phyloP scores from a whole-genome alignment of 1,140 invertebrate species.

The Polypedilum pembai region DNA sequence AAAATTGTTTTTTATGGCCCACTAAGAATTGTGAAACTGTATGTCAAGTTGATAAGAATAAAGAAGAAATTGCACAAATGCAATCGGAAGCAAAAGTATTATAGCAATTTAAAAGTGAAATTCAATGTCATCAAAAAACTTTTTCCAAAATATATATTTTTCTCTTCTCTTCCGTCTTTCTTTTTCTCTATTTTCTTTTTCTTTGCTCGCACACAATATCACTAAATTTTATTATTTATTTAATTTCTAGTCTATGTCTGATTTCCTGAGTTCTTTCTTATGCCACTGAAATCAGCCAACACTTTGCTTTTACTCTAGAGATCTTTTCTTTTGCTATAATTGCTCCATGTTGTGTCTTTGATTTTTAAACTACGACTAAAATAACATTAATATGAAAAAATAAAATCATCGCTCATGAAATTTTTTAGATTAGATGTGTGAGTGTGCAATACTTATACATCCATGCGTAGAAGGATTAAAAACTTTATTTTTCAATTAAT shows the following conservation, averaged over 20 bases:
- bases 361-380: not conserved
- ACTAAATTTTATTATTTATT: not conserved
- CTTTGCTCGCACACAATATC: not conserved
- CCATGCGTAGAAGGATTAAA: too few relatives aligned
- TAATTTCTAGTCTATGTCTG: not conserved
- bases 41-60: too few relatives aligned
- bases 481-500: too few relatives aligned
- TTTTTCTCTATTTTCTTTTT: not conserved
- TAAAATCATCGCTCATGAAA: too few relatives aligned
- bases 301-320: not conserved
- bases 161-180: not conserved
- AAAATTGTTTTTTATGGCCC: too few relatives aligned
- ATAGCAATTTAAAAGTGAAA: not conserved
- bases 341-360: not conserved
- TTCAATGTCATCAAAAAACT: not conserved
- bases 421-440: too few relatives aligned
- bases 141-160: not conserved
- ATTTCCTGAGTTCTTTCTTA: slow-evolving; percentile 4
- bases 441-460: too few relatives aligned
- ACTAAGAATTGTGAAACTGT: too few relatives aligned
- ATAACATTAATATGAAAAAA: too few relatives aligned
- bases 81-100: not conserved
- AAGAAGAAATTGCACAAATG: too few relatives aligned
- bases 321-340: not conserved
- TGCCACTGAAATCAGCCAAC: slow-evolving; percentile 15